Evolutionary conservation across 64 coral and sea anemone species (phyloP), one percentile per base, ranked within the genome.

Genomic region (Dendrophyllia cribrosa): DNA sequence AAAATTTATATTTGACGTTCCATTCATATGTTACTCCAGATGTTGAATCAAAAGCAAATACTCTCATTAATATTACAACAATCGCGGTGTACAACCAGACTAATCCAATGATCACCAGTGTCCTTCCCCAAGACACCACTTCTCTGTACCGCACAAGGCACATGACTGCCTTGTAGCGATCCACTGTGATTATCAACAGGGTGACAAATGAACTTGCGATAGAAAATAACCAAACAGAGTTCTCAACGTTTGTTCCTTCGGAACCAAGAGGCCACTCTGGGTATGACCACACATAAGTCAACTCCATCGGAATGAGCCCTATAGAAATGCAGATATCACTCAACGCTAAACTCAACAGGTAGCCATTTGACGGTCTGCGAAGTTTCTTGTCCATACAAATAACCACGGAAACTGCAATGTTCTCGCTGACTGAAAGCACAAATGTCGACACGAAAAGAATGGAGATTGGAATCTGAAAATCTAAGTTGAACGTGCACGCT

Each of bases 161-260:
- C 85, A 87, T 87, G 7, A 87, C 85, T 71, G 85, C 85, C 24
- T 56, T 87, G 48, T 87, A 87, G 48, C 85, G 85, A 16, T 87
- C 85, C 21, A 73, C 43, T 58, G 85, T 87, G 48, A 87, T 87
- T 2, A 87, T 46, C 0, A 87, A 52, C 50, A 87, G 67, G 10
- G 85, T 87, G 46, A 56, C n/a, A 45, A 72, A 87, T 26, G 85
- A 73, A 43, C 85, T 56, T 25, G 50, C 85, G 2, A 87, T 73
- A 14, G 85, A 87, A 48, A 87, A 87, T 2, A 87, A 9, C 85
- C 85, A 87, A 72, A 87, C 20, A 2, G 85, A 87, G n/a, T 87
- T 87, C 66, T 73, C 56, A 43, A 73, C 22, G 51, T 87, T 58
- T 3, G 85, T 87, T 17, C 85, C 85, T 15, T 34, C 20, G 21